A percentile compares a stretch with the other conserved stretches of the same genome.
These are phyloP conservation scores for Gorsachius magnificus DNA, from an alignment of 2,797 vertebrate genomes.

Conservation along the genomic window DNA sequence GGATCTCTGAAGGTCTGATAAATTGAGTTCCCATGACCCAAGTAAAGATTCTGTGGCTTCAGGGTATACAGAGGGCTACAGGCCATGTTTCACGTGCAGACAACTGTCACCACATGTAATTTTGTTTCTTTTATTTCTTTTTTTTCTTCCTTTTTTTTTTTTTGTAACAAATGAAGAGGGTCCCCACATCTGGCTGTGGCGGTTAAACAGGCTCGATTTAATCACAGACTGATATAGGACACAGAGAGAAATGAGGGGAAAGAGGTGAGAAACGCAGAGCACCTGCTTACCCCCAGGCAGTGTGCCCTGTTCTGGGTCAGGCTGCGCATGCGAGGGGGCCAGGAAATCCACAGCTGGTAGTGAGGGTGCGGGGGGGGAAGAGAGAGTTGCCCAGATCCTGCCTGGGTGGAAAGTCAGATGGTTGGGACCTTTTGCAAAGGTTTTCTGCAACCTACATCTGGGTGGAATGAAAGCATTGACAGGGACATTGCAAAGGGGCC, in stretches of 20 bases:
- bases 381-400: neutral
- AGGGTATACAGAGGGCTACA: neutral
- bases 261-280: neutral
- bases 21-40: neutral
- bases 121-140: neutral
- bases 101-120: conserved; percentile 9
- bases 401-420: neutral
- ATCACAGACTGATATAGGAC: neutral
- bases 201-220: conserved; percentile 8
- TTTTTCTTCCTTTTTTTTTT: neutral
- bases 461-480: neutral
- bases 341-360: neutral
- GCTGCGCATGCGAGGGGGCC: neutral
- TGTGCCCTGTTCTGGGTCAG: neutral
- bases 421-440: neutral
- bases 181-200: conserved; percentile 52
- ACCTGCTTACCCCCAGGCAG: conserved; percentile 14
- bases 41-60: neutral
- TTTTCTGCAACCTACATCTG: neutral
- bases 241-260: neutral
- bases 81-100: neutral
- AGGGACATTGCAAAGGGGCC: neutral
- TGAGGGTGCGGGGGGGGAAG: neutral
- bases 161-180: neutral
- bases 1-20: neutral